Evolutionary conservation across 2,113 vertebrate species (phyloP), one percentile per base, ranked within the genome.

Genomic region (Gobius niger): DNA sequence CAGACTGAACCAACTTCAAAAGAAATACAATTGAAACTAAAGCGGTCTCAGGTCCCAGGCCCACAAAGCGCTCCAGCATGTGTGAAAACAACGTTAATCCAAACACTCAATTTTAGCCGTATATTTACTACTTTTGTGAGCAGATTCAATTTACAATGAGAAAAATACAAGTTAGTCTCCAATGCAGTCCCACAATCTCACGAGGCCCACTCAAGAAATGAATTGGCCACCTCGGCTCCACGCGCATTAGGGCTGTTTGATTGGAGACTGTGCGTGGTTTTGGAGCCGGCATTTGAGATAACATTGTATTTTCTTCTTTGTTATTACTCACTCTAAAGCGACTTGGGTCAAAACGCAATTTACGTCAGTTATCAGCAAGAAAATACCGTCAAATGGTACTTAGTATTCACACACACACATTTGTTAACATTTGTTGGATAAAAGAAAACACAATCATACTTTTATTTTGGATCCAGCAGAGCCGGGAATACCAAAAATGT

Each of bases 341-440:
- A 13, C 40, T 59, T 42, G n/a, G 40, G 34, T 60, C 57, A 60
- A 44, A 60, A 60, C 57, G n/a, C 57, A 44, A 60, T 60, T 59
- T 42, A 60, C 14, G 42, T 60, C 57, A 42, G 40, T 44, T 60
- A 60, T 60, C 14, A 60, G n/a, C 15, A 9, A 60, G 57, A 60
- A 42, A 60, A 42, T 14, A 9, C 57, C 57, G n/a, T 60, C 14
- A 44, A 60, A n/a, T 44, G 5, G 42, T 9, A 40, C 40, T 54
- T 18, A 54, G 18, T 49, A 16, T 10, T 54, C 52, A 24, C 24
- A 41, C 13, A 34, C 56, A 42, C n/a, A 34, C 18, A 34, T 40
- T 19, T n/a, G 14, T 42, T 42, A 4, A 24, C 5, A 24, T 71
- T 59, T 63, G 7, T 16, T 41, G 53, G 47, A 3, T 47, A 46